Evolutionary conservation across 2,797 vertebrate species (phyloP).

Genomic region (Novumbra hubbsi): DNA sequence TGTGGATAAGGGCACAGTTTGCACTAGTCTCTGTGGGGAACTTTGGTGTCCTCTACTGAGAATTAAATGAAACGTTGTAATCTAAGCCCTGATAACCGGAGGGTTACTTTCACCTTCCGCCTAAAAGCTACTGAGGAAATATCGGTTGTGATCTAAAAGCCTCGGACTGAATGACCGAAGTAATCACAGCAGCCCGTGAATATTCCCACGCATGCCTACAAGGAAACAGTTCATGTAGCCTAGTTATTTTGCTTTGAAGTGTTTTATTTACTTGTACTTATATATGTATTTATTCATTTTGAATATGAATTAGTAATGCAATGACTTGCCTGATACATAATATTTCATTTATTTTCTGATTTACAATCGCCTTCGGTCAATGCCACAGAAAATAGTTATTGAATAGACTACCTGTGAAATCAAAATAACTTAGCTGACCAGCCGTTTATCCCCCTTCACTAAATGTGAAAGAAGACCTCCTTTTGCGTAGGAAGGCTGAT

Average conservation of each 20-base stretch:
- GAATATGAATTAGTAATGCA: too few species aligned
- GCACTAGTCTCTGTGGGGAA: background rate
- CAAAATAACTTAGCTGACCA: background rate
- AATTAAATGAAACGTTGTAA: conserved; percentile 3
- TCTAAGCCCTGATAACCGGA: background rate
- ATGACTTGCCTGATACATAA: too few species aligned
- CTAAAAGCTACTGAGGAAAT: background rate
- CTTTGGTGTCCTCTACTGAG: background rate
- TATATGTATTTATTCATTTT: too few species aligned
- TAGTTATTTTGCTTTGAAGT: too few species aligned
- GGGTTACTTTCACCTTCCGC: background rate
- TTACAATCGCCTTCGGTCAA: background rate
- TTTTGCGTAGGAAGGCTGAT: background rate
- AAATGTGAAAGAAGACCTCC: background rate
- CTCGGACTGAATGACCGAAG: background rate
- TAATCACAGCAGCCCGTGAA: background rate
- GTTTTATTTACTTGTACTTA: too few species aligned
- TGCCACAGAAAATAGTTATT: background rate
- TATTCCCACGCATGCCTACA: too few species aligned
- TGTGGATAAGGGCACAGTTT: background rate
- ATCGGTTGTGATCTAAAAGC: too few species aligned
- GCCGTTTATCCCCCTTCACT: background rate
- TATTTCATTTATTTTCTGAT: too few species aligned
- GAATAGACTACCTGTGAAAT: background rate
- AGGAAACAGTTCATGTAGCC: too few species aligned